Conservation (phyloP, 2,113 vertebrate species). For the Odocoileus virginianus region DNA sequence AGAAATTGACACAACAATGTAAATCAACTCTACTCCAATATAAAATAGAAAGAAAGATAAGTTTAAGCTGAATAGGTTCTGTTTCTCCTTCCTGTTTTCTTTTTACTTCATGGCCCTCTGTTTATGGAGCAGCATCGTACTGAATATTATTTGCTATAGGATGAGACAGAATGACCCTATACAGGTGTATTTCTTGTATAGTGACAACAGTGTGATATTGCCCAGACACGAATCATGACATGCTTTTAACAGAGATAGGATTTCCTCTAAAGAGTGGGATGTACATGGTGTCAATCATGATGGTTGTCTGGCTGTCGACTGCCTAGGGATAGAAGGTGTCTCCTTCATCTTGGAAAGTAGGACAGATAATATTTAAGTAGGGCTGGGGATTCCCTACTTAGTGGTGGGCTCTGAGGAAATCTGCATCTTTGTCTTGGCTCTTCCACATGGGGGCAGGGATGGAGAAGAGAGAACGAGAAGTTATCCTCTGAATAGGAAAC, state of each 20-base stretch:
- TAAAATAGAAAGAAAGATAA: background rate
- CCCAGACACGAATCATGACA: background rate
- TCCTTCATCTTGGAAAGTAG: background rate
- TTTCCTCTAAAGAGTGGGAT: background rate
- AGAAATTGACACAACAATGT: background rate
- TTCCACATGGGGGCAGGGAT: background rate
- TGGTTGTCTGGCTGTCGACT: background rate
- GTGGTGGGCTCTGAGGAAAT: background rate
- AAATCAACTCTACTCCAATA: background rate
- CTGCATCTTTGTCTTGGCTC: background rate
- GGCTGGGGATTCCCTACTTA: background rate
- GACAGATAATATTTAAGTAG: background rate
- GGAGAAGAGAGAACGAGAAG: background rate
- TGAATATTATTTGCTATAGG: background rate
- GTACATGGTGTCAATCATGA: background rate
- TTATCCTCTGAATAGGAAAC: background rate
- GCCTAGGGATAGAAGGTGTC: background rate
- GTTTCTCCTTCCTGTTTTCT: background rate
- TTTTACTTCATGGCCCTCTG: background rate
- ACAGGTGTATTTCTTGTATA: background rate
- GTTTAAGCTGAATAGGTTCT: background rate
- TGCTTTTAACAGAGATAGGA: background rate
- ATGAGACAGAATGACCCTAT: background rate
- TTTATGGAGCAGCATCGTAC: background rate
- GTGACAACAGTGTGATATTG: background rate